phyloP scores from a whole-genome alignment of 2,797 vertebrate genomes.

The Cephalopachus bancanus region DNA sequence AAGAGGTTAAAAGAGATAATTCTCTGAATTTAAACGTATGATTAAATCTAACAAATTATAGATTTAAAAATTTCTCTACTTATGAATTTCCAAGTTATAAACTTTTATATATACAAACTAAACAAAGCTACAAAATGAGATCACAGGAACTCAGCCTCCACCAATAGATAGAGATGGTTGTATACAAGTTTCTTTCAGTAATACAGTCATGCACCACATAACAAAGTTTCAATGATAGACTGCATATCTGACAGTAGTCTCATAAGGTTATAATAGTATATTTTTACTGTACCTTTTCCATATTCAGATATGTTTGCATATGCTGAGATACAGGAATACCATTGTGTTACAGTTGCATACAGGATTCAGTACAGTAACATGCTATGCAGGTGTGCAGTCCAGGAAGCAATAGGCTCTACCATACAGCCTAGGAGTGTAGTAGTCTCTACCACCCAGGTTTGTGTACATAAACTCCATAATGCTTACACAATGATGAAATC shows the following conservation, averaged over 20 bases:
- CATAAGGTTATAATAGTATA: neutral
- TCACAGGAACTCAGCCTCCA: neutral
- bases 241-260: neutral
- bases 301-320: no score
- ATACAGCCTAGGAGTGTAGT: neutral
- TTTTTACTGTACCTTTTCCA: neutral
- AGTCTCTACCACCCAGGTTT: neutral
- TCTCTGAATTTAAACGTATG: neutral
- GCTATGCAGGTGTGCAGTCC: neutral
- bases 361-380: neutral
- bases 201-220: neutral
- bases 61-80: neutral
- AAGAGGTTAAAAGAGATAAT: conserved; percentile 27
- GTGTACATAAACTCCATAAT: no score
- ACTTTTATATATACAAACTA: neutral
- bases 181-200: neutral
- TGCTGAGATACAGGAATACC: neutral
- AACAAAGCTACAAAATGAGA: conserved; percentile 8
- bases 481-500: neutral
- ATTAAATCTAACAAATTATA: conserved; percentile 14
- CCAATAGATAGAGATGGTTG: neutral
- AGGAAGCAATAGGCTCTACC: neutral
- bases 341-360: neutral
- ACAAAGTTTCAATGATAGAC: neutral
- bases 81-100: conserved; percentile 42